Base-by-base conservation (phyloP, 64 coral and sea anemone genomes). In the Porites australiensis region DNA sequence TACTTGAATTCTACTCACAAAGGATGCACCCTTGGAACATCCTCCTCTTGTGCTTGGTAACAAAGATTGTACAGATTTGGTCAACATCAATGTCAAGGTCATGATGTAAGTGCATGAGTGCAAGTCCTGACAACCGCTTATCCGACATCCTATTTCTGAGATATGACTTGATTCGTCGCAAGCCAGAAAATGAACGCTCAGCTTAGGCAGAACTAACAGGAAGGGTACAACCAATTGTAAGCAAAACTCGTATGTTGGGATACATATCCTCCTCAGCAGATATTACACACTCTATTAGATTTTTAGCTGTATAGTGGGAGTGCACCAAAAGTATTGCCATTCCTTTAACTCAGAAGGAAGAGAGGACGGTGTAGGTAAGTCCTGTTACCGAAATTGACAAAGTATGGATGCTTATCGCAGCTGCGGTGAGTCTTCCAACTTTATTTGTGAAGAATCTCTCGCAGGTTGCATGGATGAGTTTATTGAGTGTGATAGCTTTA, bases 191-290 rank as follows among this genome's bases (percentile, higher is more conserved):
- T 83, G 79, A 82, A 48, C 64, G 89, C 65, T 59, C 89, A 46
- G 82, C 82, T 52, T 70, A 8, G 19, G 50, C 67, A 87, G 84
- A 87, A 57, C 68, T 57, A 87, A 86, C 58, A 63, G 81, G 80
- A 21, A 77, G 90, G 43, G 90, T 86, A 68, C 90, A 86, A 19
- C 90, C 80, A 75, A 92, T 64, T 48, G 78, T 93, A 79, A 93
- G 82, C 50, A 93, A 75, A 83, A 87, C 85, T 77, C 64, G 52
- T 86, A 86, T 87, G 44, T 87, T 86, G 37, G 73, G 91, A 74
- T 92, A 81, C 27, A 75, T 82, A 92, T 92, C 90, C 71, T 92
- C 90, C 77, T 92, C 71, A 83, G 90, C 90, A 92, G 75, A 92
- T 92, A 86, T 92, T 58, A 92, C 82, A 72, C 90, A 92, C 83